phyloP scores from a whole-genome alignment of 2,888 invertebrate genomes.

The Philereme transversata region DNA sequence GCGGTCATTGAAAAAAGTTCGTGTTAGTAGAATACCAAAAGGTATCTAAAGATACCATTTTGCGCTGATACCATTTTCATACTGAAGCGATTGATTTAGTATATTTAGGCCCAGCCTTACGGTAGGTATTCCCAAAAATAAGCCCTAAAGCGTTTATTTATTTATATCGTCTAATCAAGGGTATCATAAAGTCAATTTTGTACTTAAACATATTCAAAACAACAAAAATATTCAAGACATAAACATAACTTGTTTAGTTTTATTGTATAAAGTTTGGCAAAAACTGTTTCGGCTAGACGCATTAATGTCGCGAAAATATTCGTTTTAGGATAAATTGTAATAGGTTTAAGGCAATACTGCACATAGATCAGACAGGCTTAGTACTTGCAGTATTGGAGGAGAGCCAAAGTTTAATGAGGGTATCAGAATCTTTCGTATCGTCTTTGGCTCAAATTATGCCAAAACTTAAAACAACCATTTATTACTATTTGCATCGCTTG shows the following conservation, averaged over 20 bases:
- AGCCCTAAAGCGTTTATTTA: no score
- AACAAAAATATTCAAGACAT: not conserved
- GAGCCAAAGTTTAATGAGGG: slow-evolving; percentile 1
- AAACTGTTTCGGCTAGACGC: slow-evolving; percentile 13
- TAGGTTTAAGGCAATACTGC: not conserved
- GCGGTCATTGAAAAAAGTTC: no score
- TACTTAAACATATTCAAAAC: not conserved
- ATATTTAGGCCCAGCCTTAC: no score
- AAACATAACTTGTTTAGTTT: not conserved
- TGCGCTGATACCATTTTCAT: no score
- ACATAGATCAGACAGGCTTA: not conserved
- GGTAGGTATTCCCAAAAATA: no score
- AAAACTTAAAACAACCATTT: not conserved
- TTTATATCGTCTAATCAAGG: no score
- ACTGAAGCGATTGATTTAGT: no score
- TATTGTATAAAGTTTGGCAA: slow-evolving; percentile 1
- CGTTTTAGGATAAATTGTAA: slow-evolving; percentile 2
- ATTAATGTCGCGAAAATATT: slow-evolving; percentile 8
- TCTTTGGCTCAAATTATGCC: not conserved
- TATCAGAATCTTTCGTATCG: not conserved
- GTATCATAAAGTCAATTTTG: not conserved
- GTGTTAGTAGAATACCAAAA: no score
- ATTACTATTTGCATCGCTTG: no score
- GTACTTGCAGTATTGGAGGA: not conserved
- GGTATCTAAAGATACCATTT: no score